Evolutionary conservation across 1,140 invertebrate genomes (phyloP), one percentile per base, ranked within the genome.

Genomic region (Drosophila lini): DNA sequence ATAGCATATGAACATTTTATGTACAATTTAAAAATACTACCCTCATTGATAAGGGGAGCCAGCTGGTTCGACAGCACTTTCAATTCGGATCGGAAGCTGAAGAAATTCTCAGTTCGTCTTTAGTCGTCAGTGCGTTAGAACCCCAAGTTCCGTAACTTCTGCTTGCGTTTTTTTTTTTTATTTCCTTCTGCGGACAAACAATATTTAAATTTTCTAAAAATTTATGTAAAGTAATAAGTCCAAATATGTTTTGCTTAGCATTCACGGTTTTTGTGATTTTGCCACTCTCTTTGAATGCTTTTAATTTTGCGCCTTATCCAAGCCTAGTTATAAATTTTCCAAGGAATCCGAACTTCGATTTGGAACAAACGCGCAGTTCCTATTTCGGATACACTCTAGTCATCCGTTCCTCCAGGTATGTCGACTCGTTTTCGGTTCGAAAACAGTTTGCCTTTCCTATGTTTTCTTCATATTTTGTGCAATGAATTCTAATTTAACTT

Each of bases 371-470:
- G 15, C 80, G 90, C 31, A 91, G 88, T 57, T 91, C 88, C 16
- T 91, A 91, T 36, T 91, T 91, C 53, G 90, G 84, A 48, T 91
- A 67, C 45, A 78, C 84, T 11, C 28, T 91, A 32, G 81, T 91
- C 41, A 77, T 91, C 31, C 84, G 90, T n/a, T 44, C 60, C 25
- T 74, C 70, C 15, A 91, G 86, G 88, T 90, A 53, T 79, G 79
- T 57, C 11, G 22, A 22, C 22, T 22, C 22, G n/a, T n/a, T 40
- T 8, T 9, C 3, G 2, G 1, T 15, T 22, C 4, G 0, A 22
- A 22, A 22, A 22, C 10, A 11, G 19, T 22, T 22, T 22, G 22
- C 22, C 22, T 22, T 22, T 1, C 22, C 2, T 22, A 22, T 22
- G 22, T 22, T 22, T 22, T 22, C 3, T 22, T 22, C 22, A 3